Conservation (phyloP, 2,888 invertebrate genomes). For the Trichacis sp. region DNA sequence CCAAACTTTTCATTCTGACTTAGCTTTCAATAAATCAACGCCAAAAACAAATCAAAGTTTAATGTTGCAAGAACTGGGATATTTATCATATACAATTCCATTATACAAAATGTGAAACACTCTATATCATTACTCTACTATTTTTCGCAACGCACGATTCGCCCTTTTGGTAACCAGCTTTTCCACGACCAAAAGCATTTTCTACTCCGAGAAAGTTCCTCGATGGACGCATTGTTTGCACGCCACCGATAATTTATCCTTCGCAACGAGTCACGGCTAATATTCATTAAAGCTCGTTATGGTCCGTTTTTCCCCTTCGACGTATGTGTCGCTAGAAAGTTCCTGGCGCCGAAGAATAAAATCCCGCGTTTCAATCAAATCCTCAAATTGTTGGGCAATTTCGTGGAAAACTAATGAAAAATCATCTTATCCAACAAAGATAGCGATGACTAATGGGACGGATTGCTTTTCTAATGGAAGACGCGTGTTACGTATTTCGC, state of each 20-base stretch:
- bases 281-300: slow-evolving; percentile 35
- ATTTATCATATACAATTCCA: no score
- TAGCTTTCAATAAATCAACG: no score
- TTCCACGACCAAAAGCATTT: not conserved
- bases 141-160: no score
- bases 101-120: no score
- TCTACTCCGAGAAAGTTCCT: slow-evolving; percentile 28
- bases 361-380: no score
- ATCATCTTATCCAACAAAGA: not conserved
- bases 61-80: no score
- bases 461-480: slow-evolving; percentile 15
- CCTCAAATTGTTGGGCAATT: no score
- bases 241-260: slow-evolving; percentile 33
- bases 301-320: not conserved
- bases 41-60: no score
- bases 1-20: no score
- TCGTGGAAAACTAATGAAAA: no score
- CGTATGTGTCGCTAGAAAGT: slow-evolving; percentile 10
- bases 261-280: slow-evolving; percentile 33
- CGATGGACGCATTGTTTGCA: slow-evolving; percentile 33
- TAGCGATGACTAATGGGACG: slow-evolving; percentile 7
- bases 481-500: slow-evolving; percentile 11
- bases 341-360: no score
- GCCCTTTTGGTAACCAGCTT: not conserved
- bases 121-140: no score